Evolutionary conservation across 2,113 vertebrate genomes (phyloP).

Genomic region (Myrmophylax atrothorax): DNA sequence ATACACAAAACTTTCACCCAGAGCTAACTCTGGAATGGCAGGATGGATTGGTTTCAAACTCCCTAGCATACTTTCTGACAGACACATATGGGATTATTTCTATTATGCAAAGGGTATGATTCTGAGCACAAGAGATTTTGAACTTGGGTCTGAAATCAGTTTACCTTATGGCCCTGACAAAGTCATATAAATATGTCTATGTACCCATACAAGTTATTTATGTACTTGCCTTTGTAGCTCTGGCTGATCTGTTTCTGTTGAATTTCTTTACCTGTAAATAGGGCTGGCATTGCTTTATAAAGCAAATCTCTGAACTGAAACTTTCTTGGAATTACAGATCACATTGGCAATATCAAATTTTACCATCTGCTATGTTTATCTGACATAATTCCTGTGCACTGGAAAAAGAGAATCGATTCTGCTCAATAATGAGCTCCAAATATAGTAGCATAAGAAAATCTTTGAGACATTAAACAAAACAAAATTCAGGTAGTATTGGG

Average conservation of each 20-base stretch:
- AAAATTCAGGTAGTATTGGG: neutral
- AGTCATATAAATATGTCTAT: neutral
- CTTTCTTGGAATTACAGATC: neutral
- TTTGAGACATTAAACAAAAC: neutral
- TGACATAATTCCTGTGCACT: neutral
- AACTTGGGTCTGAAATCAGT: neutral
- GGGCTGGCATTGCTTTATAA: neutral
- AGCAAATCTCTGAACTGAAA: neutral
- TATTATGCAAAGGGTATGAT: neutral
- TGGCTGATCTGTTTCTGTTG: neutral
- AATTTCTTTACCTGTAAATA: neutral
- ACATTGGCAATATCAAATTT: neutral
- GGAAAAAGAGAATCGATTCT: neutral
- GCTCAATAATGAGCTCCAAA: neutral
- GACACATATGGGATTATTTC: slow-evolving; percentile 4
- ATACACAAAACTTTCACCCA: neutral
- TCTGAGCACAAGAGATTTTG: neutral
- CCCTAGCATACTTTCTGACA: neutral
- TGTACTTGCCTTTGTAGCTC: neutral
- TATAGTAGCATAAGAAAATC: neutral
- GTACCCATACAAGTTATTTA: too few species aligned
- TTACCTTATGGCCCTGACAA: neutral
- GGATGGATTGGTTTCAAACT: slow-evolving; percentile 30
- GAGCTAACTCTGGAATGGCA: slow-evolving; percentile 9
- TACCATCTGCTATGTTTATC: neutral